Evolutionary conservation across 2,888 invertebrate genomes (phyloP).

Genomic region (Nymphalis urticae): DNA sequence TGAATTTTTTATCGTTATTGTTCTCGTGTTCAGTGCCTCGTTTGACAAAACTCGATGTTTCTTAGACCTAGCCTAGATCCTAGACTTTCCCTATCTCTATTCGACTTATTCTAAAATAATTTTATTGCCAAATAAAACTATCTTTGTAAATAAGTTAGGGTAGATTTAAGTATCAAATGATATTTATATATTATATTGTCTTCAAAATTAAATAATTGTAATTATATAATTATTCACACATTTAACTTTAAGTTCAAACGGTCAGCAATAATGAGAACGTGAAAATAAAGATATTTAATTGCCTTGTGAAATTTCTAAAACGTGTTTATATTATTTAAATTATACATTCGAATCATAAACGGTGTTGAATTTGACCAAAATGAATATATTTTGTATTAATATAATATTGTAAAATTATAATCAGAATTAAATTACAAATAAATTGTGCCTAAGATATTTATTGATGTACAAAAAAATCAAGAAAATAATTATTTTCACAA

Average conservation of each 20-base stretch:
- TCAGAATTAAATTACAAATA: constrained; percentile 35
- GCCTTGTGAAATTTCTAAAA: background rate
- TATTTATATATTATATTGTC: background rate
- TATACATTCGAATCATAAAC: background rate
- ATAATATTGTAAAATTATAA: constrained; percentile 34
- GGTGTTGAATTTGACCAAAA: constrained; percentile 26
- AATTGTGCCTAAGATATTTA: constrained; percentile 43
- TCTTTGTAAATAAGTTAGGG: constrained; percentile 28
- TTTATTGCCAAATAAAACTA: constrained; percentile 34
- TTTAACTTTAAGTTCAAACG: background rate
- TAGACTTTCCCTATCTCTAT: constrained; percentile 32
- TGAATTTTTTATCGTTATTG: no score
- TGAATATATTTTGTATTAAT: constrained; percentile 46
- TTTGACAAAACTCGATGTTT: constrained; percentile 18
- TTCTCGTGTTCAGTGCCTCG: background rate
- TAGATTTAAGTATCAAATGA: constrained; percentile 11
- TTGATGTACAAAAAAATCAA: constrained; percentile 1
- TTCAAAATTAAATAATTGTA: background rate
- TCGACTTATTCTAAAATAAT: constrained; percentile 29
- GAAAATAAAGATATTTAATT: background rate
- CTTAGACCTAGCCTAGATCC: constrained; percentile 31
- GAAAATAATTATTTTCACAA: background rate
- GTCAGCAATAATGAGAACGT: background rate
- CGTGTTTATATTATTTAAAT: background rate
- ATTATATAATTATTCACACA: background rate